Evolutionary conservation across 2,888 invertebrate species (phyloP), one percentile per base, ranked within the genome.

Genomic region (Drosophila antonietae): DNA sequence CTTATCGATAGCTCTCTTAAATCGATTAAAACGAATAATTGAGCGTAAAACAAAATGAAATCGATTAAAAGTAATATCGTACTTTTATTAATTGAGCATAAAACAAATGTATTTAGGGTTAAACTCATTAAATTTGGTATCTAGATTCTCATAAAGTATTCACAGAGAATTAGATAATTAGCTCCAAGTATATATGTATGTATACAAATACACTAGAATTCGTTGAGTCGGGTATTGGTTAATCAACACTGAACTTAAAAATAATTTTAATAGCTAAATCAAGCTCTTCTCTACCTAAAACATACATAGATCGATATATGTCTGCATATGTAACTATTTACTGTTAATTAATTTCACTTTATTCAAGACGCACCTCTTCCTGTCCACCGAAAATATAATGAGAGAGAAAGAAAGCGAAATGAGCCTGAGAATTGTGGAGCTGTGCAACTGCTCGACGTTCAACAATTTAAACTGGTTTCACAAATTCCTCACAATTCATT

Each of bases 301-400:
- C n/a, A 20, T 14, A 35, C 14, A 43, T 56, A 14, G 8, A 43
- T 56, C 12, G 14, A 20, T 56, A 14, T 43, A 43, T 33, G 15
- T 33, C 43, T 61, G 15, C 15, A 46, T 61, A 52, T 52, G 58
- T 35, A 73, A 72, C 52, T 44, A 74, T 55, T 62, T 63, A 73
- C 68, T 28, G 60, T 69, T 75, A 79, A 79, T 72, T 79, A 69
- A 84, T 79, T 84, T 73, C 71, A 87, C 69, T 75, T 49, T 61
- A 56, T n/a, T 12, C 18, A 68, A 77, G 60, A 55, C 85, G 73
- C 86, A 77, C 88, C 86, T 69, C 68, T 85, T 83, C 83, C 83
- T 77, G 80, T 39, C 49, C 47, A n/a, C n/a, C 41, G 31, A 55
- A 28, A 23, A n/a, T 28, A 15, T 39, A 39, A 37, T 7, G 53